Conservation (phyloP, 2,888 invertebrate species). For the Eurytoma adleriae region DNA sequence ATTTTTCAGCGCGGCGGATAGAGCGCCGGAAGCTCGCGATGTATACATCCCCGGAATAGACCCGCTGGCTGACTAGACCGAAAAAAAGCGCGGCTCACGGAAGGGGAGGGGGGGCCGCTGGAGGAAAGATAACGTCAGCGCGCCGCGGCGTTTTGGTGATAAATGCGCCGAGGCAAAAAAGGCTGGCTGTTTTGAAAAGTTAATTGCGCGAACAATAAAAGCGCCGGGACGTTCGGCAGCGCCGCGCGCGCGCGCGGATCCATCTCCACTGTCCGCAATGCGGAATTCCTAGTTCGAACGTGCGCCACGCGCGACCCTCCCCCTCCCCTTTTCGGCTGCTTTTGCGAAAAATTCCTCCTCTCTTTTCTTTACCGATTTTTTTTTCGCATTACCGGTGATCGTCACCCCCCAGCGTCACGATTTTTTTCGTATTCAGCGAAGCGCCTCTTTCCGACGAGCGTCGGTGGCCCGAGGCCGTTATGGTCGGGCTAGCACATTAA, state of each 20-base stretch:
- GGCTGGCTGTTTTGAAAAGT: constrained; percentile 29
- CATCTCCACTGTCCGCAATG: constrained; percentile 71
- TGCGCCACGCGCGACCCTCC: constrained; percentile 50
- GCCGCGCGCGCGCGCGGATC: constrained; percentile 61
- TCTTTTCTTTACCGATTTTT: background rate
- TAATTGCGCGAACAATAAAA: constrained; percentile 42
- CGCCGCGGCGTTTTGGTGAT: too few relatives aligned
- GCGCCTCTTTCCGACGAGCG: too few relatives aligned
- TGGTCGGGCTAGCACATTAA: background rate
- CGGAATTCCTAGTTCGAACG: constrained; percentile 68
- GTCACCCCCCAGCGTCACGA: background rate
- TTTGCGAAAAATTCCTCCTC: background rate
- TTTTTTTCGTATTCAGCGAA: background rate
- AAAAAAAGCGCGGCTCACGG: too few relatives aligned
- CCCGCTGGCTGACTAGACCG: too few relatives aligned
- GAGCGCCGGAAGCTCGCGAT: too few relatives aligned
- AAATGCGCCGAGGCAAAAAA: too few relatives aligned
- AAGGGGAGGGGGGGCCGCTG: too few relatives aligned
- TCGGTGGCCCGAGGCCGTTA: background rate
- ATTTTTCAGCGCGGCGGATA: too few relatives aligned
- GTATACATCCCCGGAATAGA: too few relatives aligned
- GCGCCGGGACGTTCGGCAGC: constrained; percentile 23
- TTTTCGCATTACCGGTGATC: background rate
- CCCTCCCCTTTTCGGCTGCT: background rate
- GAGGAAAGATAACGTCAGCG: too few relatives aligned